Percentiles rank a stretch among this genome's conserved stretches.
Conservation (phyloP, 2,888 invertebrate species). For the Phengaris alcon region DNA sequence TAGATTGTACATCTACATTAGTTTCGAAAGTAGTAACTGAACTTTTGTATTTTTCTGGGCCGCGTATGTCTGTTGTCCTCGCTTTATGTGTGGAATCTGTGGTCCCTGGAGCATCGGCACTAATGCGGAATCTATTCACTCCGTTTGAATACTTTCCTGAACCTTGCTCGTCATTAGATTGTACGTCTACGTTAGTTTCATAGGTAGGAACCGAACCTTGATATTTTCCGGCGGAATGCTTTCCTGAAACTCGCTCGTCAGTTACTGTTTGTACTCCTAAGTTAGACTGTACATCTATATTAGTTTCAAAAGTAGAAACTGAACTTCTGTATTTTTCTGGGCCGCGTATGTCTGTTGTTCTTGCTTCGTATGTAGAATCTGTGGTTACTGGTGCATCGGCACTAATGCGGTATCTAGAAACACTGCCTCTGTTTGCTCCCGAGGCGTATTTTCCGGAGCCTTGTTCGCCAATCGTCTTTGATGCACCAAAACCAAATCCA, state of each 20-base stretch:
- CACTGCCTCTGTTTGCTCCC: neutral
- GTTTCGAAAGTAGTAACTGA: neutral
- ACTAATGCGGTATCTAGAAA: neutral
- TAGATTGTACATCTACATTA: neutral
- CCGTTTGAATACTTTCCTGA: neutral
- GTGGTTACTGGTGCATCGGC: neutral
- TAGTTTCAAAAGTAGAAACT: neutral
- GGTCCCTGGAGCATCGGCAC: neutral
- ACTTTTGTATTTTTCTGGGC: neutral
- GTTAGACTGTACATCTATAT: neutral
- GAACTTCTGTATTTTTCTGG: neutral
- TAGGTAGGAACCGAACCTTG: neutral
- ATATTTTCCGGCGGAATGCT: neutral
- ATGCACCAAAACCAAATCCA: neutral
- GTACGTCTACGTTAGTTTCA: neutral
- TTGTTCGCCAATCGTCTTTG: neutral
- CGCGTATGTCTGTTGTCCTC: neutral
- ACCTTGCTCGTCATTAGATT: neutral
- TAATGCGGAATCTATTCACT: neutral
- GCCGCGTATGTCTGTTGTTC: neutral
- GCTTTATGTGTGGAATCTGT: neutral
- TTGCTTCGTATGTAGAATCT: slow-evolving; percentile 10
- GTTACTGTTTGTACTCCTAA: neutral
- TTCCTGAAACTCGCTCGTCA: neutral
- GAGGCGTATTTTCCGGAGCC: neutral